These are phyloP conservation scores for Hemicordylus capensis DNA, from an alignment of 2,113 vertebrate genomes.

Conservation along the genomic window DNA sequence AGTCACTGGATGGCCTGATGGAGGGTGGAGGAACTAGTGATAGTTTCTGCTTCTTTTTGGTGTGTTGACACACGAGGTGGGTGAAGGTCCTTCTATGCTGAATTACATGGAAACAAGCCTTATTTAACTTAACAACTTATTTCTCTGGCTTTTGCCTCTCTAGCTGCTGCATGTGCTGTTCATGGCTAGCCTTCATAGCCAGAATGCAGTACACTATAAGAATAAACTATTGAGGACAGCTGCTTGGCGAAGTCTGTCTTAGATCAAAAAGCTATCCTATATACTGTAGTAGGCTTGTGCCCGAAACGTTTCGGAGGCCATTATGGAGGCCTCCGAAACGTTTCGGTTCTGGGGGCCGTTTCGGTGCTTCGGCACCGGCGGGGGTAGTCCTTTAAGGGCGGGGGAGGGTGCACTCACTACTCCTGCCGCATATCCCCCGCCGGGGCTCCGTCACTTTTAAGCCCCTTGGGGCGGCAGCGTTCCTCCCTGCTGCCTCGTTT, in stretches of 20 bases:
- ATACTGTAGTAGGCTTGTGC: no score
- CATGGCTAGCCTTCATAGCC: neutral
- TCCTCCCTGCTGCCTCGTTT: no score
- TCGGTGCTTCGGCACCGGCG: no score
- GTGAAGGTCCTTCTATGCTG: neutral
- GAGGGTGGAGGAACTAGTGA: neutral
- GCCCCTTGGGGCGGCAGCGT: no score
- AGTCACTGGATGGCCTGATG: neutral
- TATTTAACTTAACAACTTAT: neutral
- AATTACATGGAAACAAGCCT: neutral
- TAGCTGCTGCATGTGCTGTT: neutral
- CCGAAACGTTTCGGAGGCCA: no score
- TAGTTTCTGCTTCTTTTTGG: neutral
- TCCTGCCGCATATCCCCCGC: no score
- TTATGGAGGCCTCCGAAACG: no score
- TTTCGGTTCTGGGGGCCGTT: no score
- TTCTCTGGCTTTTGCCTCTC: accelerated
- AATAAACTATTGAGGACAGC: neutral
- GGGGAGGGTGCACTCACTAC: no score
- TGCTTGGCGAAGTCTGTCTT: neutral
- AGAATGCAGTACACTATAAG: neutral
- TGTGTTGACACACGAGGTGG: neutral
- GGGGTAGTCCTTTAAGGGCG: no score
- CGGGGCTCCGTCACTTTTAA: no score
- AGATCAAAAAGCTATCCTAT: neutral